Evolutionary conservation across 2,888 invertebrate species (phyloP).

Genomic region (Troilus luridus): DNA sequence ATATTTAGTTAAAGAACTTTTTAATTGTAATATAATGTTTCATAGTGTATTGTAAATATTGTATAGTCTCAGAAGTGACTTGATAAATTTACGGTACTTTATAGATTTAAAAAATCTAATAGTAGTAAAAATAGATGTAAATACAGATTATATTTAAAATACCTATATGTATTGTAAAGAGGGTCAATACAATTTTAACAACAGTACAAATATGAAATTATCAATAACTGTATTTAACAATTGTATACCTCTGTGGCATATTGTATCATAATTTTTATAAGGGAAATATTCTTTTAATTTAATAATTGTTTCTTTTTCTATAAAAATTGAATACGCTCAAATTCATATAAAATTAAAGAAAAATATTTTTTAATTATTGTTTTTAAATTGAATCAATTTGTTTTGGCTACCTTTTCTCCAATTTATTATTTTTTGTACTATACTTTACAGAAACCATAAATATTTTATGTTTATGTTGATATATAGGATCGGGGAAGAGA

Average conservation of each 20-base stretch:
- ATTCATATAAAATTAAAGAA: constrained; percentile 26
- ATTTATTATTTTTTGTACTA: neutral
- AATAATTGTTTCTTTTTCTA: neutral
- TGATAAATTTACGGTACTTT: neutral
- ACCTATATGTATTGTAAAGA: neutral
- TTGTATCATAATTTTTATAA: constrained; percentile 15
- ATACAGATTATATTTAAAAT: constrained; percentile 21
- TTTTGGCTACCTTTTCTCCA: neutral
- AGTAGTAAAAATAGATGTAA: neutral
- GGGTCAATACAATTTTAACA: constrained; percentile 4
- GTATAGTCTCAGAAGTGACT: constrained; percentile 4
- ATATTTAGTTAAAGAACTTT: constrained; percentile 34
- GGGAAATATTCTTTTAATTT: neutral
- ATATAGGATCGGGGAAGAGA: no score
- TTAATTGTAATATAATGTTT: constrained; percentile 40
- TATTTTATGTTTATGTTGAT: neutral
- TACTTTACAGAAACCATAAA: neutral
- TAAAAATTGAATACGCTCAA: neutral
- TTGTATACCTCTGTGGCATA: neutral
- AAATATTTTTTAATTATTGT: neutral
- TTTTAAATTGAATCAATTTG: neutral
- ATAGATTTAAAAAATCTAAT: constrained; percentile 25
- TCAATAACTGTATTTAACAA: constrained; percentile 31
- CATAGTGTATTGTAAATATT: constrained; percentile 16
- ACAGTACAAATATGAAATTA: constrained; percentile 31